Percentiles rank a stretch among this genome's conserved stretches.
These are phyloP conservation scores for Sisor rabdophorus DNA, from an alignment of 2,113 vertebrate genomes.

Conservation along the genomic window DNA sequence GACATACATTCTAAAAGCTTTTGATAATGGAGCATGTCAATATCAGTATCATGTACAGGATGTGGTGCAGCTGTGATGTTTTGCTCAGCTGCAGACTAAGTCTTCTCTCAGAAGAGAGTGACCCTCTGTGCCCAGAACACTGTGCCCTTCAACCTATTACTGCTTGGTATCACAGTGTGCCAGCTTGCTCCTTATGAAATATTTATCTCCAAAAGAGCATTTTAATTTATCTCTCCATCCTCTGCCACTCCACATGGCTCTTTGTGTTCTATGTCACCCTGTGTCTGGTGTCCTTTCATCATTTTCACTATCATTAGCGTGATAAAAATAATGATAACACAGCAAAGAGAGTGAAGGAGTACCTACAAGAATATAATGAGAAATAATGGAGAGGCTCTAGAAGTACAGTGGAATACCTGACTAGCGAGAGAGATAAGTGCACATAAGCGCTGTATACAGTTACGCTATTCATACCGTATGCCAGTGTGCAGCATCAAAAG, in stretches of 20 bases:
- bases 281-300: constrained; percentile 15
- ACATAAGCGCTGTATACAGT: constrained; percentile 14
- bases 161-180: constrained; percentile 23
- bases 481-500: no score
- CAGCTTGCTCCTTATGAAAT: constrained; percentile 39
- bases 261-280: constrained; percentile 39
- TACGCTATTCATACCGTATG: constrained; percentile 26
- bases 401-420: constrained; percentile 14
- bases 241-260: constrained; percentile 1
- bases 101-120: constrained; percentile 14
- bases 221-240: constrained; percentile 34
- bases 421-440: neutral
- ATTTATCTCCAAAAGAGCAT: constrained; percentile 41
- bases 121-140: constrained; percentile 15
- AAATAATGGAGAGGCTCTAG: neutral
- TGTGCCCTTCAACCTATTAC: constrained; percentile 1
- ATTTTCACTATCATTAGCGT: neutral
- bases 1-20: neutral
- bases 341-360: constrained; percentile 1
- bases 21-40: neutral
- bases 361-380: constrained; percentile 10
- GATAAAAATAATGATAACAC: constrained; percentile 2
- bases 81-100: neutral
- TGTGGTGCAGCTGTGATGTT: neutral
- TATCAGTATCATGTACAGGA: neutral